Evolutionary conservation across 2,888 invertebrate genomes (phyloP).

Genomic region (Salpingus planirostris): DNA sequence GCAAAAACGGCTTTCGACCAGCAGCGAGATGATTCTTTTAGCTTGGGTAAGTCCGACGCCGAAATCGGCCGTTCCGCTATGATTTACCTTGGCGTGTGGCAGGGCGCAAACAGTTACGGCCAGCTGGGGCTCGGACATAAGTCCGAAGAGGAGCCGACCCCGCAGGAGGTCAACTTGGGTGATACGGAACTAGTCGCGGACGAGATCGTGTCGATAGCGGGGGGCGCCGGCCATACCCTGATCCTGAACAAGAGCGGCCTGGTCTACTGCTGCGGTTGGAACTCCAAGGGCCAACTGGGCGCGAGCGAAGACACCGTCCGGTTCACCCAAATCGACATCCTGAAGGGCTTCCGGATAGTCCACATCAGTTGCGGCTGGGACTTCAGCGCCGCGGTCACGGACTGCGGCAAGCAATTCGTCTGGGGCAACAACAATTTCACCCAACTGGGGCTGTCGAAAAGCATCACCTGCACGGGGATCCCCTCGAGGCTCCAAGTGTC

Average conservation of each 20-base stretch:
- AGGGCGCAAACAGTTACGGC: conserved; percentile 81
- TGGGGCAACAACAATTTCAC: conserved; percentile 80
- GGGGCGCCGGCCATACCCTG: conserved; percentile 72
- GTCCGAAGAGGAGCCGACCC: conserved; percentile 58
- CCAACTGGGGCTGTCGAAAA: conserved; percentile 57
- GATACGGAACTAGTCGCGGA: conserved; percentile 35
- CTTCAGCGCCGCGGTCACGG: conserved; percentile 64
- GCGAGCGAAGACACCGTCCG: conserved; percentile 44
- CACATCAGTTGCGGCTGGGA: conserved; percentile 76
- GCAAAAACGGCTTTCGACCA: no score
- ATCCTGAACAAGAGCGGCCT: conserved; percentile 58
- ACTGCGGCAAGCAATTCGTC: conserved; percentile 58
- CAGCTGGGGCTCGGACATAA: conserved; percentile 62
- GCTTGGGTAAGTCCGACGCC: no score
- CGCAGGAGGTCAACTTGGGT: conserved; percentile 39
- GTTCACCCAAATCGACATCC: conserved; percentile 53
- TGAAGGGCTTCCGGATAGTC: conserved; percentile 48
- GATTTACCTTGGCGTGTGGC: no score
- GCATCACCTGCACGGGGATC: conserved; percentile 39
- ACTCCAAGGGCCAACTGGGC: conserved; percentile 65
- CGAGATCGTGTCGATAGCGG: conserved; percentile 54
- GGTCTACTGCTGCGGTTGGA: conserved; percentile 71
- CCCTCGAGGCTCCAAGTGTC: conserved; percentile 40
- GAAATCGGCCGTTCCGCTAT: no score
- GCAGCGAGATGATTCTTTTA: no score